Evolutionary conservation across 2,888 invertebrate species (phyloP).

Genomic region (Lumbricus terrestris): DNA sequence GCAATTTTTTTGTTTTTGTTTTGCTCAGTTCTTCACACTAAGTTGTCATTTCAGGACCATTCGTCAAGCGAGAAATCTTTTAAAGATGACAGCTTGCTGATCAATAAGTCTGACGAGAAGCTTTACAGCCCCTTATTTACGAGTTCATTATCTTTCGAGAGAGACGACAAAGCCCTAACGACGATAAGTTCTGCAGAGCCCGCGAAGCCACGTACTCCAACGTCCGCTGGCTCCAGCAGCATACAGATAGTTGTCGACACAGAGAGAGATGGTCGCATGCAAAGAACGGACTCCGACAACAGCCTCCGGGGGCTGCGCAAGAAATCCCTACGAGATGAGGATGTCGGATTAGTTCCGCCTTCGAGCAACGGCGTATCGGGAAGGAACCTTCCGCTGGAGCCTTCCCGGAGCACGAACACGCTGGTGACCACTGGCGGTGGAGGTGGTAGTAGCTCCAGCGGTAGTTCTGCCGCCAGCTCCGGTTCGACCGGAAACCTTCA

Average conservation of each 20-base stretch:
- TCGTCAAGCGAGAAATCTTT: slow-evolving; percentile 9
- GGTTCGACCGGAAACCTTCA: neutral
- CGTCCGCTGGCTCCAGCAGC: neutral
- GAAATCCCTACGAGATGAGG: neutral
- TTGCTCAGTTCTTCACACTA: neutral
- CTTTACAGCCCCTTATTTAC: neutral
- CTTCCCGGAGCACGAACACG: neutral
- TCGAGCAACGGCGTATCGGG: neutral
- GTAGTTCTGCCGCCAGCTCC: neutral
- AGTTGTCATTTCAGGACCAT: neutral
- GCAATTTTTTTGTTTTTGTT: neutral
- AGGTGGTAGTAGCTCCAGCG: neutral
- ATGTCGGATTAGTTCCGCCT: neutral
- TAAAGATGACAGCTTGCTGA: neutral
- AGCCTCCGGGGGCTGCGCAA: neutral
- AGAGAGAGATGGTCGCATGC: neutral
- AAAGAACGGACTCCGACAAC: neutral
- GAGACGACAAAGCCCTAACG: neutral
- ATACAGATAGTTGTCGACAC: neutral
- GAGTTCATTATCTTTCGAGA: neutral
- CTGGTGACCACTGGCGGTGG: neutral
- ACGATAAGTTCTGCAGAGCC: neutral
- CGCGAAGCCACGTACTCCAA: neutral
- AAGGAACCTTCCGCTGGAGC: neutral
- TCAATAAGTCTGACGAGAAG: neutral